Conservation (phyloP, 2,113 vertebrate genomes). For the Petrocephalus microphthalmus region DNA sequence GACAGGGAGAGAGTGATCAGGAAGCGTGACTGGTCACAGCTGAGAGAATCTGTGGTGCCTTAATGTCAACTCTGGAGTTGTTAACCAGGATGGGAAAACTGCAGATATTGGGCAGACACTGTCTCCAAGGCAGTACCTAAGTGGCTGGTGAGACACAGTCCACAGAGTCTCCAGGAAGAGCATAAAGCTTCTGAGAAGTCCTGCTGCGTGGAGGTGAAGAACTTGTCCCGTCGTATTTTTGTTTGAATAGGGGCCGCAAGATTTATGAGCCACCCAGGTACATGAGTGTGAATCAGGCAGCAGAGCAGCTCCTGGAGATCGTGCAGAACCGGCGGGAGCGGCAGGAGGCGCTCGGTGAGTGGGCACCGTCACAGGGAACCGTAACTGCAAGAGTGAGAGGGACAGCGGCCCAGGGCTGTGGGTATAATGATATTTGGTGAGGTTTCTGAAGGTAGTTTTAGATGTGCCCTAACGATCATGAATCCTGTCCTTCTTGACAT, state of each 20-base stretch:
- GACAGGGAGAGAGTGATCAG: background rate
- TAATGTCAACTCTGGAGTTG: background rate
- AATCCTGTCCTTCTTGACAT: background rate
- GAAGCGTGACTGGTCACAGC: background rate
- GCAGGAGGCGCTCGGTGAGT: conserved; percentile 73
- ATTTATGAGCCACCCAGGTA: conserved; percentile 85
- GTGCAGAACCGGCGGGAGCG: conserved; percentile 64
- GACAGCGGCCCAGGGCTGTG: background rate
- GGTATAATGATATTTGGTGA: background rate
- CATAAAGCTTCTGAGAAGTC: background rate
- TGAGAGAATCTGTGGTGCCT: background rate
- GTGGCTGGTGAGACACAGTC: background rate
- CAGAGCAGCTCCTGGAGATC: conserved; percentile 80
- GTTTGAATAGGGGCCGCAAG: conserved; percentile 72
- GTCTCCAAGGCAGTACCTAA: background rate
- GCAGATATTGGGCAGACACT: background rate
- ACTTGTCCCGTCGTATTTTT: conserved; percentile 19
- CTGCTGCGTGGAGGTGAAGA: background rate
- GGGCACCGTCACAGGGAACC: background rate
- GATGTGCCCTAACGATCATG: background rate
- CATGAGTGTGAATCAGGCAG: conserved; percentile 84
- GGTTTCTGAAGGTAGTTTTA: background rate
- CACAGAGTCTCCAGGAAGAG: background rate
- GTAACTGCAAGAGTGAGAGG: background rate
- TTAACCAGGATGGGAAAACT: background rate